phyloP scores from a whole-genome alignment of 2,888 invertebrate species.

The Metellina segmentata region DNA sequence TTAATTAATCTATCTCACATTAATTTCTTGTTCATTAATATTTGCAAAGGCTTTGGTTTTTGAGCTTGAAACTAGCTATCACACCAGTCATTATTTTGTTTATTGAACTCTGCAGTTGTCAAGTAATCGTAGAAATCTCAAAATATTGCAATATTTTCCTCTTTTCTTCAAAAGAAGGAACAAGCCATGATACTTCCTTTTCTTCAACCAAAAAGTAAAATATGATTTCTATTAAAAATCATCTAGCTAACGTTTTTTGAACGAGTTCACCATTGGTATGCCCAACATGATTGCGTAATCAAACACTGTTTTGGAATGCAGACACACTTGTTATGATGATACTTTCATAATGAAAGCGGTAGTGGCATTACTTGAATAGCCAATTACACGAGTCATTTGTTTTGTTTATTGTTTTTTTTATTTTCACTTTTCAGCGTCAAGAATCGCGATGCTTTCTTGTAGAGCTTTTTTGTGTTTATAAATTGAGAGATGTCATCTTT shows the following conservation, averaged over 20 bases:
- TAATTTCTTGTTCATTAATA: too few relatives aligned
- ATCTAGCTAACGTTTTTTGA: background rate
- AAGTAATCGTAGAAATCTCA: too few relatives aligned
- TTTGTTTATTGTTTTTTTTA: conserved; percentile 57
- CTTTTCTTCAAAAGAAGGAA: too few relatives aligned
- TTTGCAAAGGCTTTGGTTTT: too few relatives aligned
- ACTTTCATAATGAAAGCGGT: conserved; percentile 56
- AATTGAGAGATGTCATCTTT: conserved; percentile 26
- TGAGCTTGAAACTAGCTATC: too few relatives aligned
- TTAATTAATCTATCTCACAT: too few relatives aligned
- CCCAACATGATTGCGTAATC: conserved; percentile 60
- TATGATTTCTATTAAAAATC: too few relatives aligned
- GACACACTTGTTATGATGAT: conserved; percentile 67
- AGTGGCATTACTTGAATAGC: conserved; percentile 69
- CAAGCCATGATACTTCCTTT: too few relatives aligned
- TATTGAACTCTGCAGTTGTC: too few relatives aligned
- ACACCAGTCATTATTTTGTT: too few relatives aligned
- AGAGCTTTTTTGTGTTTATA: conserved; percentile 11
- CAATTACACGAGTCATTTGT: conserved; percentile 65
- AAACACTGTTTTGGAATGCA: conserved; percentile 61
- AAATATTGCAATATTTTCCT: too few relatives aligned
- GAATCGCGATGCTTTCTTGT: conserved; percentile 34
- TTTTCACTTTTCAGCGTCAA: conserved; percentile 54
- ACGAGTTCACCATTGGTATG: conserved; percentile 17
- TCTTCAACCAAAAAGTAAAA: too few relatives aligned